Evolutionary conservation across 2,113 vertebrate genomes (phyloP), one percentile per base, ranked within the genome.

Genomic region (Callospermophilus lateralis): DNA sequence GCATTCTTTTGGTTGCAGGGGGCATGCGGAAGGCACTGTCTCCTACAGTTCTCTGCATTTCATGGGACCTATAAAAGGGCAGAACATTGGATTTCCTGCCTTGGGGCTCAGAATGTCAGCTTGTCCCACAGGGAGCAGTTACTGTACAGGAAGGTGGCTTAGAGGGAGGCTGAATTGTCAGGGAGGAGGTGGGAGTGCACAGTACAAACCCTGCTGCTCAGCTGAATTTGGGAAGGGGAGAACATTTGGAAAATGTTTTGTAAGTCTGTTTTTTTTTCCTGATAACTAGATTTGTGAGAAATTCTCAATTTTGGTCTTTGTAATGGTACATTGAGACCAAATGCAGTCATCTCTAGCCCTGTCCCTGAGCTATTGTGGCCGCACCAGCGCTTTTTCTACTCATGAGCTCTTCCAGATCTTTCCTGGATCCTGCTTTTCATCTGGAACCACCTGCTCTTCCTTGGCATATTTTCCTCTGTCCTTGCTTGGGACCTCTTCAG

Each of bases 21-120:
- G 13, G 20, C 10, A 6, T 3, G 9, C 0, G 3, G n/a, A 20
- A 72, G 39, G 39, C 51, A 11, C 17, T 1, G 15, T 15, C 72
- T 42, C 34, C 11, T 32, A 24, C 10, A 5, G 3, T 55, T 45
- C 63, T 39, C 39, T 0, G 70, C 8, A 1, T 11, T 10, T 63
- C 30, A 3, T 4, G 51, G 68, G 84, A 42, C 58, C 7, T 22
- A 11, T 9, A n/a, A 67, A 63, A 37, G 37, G 39, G 39, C 53
- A 51, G 32, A 65, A 68, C 13, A 16, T 24, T 55, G 67, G 34
- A 53, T 42, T 88, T 97, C 81, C 85, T 78, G 80, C 48, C 7
- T 39, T 19, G n/a, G 77, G 51, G 61, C 51, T 28, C 20, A 26
- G 84, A 90, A 37, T 5, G 8, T 76, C 78, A 55, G 53, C 22